Evolutionary conservation across 1,140 invertebrate genomes (phyloP), one percentile per base, ranked within the genome.

Genomic region (Tachypleus tridentatus): DNA sequence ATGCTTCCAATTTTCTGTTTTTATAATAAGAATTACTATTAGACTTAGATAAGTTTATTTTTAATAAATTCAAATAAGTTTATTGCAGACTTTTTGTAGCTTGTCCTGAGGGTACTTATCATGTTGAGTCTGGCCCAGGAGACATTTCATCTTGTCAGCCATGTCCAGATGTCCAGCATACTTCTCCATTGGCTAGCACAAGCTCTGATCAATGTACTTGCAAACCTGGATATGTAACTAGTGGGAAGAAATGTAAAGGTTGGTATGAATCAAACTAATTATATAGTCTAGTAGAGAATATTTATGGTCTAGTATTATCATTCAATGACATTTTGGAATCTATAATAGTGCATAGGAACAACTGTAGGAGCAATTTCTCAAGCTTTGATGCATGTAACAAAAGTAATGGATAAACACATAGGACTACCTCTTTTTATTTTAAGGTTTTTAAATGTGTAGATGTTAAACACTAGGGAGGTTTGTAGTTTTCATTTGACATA

Each of bases 111-210:
- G 76, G 77, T 3, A 79, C 77, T 1, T 80, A 78, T 67, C 79
- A 79, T 58, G 72, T 76, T 8, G 72, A 70, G 5, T 74, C 73
- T 53, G 75, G 73, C 5, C 77, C 79, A 2, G 81, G 80, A 0
- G 82, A 85, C 73, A 77, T 80, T 70, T 76, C 53, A 70, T 73
- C 78, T 0, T 87, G 86, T 72, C 71, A 73, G 5, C 77, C 80
- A 3, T 87, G 86, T 75, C 85, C 86, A 1, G 85, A 86, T 74
- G 70, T 77, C 5, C 82, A 86, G 73, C 85, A 87, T 67, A 75
- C 80, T 4, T 85, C 83, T 4, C 60, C 74, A 6, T 66, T 75
- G 1, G 83, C 82, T 11, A 81, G 82, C 9, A 79, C 80, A 68
- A 69, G 76, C 68, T 9, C 75, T 3, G 68, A 78, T 0, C 79